Evolutionary conservation across 1,140 invertebrate genomes (phyloP).

Genomic region (Copidosoma floridanum): DNA sequence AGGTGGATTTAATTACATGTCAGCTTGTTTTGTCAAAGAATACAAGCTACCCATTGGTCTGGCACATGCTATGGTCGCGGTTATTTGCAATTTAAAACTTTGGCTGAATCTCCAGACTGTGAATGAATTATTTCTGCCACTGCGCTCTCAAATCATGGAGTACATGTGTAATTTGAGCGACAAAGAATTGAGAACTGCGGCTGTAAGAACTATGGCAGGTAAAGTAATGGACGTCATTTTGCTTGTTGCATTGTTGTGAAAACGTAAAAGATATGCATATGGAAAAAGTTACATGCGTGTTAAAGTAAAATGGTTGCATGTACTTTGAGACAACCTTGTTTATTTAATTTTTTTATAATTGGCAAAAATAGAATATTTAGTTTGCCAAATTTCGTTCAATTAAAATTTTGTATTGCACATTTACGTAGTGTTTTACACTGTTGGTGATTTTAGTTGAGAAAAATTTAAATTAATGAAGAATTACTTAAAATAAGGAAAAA

Average conservation of each 20-base stretch:
- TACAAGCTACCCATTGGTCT: constrained; percentile 78
- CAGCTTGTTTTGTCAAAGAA: constrained; percentile 78
- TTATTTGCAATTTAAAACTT: constrained; percentile 89
- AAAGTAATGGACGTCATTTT: no score
- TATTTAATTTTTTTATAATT: neutral
- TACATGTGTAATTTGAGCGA: constrained; percentile 93
- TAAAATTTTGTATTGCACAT: no score
- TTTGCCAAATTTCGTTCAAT: no score
- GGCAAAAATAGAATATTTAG: no score
- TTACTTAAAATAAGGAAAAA: neutral
- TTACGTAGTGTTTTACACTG: no score
- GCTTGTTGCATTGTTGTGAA: no score
- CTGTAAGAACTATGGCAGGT: constrained; percentile 88
- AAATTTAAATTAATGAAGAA: no score
- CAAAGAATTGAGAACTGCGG: constrained; percentile 81
- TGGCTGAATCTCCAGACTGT: constrained; percentile 91
- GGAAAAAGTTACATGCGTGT: neutral
- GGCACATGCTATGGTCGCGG: constrained; percentile 86
- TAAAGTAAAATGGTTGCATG: neutral
- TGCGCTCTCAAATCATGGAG: constrained; percentile 79
- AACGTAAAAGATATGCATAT: neutral
- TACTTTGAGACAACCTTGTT: no score
- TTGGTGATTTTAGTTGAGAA: no score
- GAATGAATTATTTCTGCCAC: constrained; percentile 81
- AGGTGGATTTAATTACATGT: constrained; percentile 83